phyloP scores from a whole-genome alignment of 2,888 invertebrate genomes.

The Tenodera sinensis region DNA sequence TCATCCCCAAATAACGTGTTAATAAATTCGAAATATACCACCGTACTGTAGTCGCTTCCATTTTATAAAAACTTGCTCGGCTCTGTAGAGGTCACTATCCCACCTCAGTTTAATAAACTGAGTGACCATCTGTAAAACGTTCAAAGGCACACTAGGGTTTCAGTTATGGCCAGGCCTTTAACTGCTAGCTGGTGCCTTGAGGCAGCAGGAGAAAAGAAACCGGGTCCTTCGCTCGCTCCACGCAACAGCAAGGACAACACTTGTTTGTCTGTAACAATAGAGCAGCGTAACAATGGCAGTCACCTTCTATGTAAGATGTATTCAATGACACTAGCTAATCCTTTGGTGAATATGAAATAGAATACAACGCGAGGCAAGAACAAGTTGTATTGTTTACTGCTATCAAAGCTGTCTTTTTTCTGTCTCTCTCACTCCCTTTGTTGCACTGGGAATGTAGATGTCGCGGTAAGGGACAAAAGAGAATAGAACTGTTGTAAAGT shows the following conservation, averaged over 20 bases:
- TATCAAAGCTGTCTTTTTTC: neutral
- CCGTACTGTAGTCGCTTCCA: too few relatives aligned
- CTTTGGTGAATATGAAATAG: conserved; percentile 10
- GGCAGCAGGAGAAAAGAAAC: neutral
- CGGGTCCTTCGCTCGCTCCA: neutral
- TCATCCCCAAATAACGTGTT: too few relatives aligned
- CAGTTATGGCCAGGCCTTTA: neutral
- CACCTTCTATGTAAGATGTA: conserved; percentile 9
- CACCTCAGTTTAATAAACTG: too few relatives aligned
- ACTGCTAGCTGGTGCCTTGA: neutral
- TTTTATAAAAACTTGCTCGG: too few relatives aligned
- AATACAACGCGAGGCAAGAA: neutral
- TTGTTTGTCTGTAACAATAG: neutral
- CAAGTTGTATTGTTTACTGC: neutral
- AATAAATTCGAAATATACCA: too few relatives aligned
- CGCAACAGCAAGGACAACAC: neutral
- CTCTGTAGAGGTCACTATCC: too few relatives aligned
- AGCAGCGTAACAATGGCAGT: neutral
- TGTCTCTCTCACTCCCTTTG: neutral
- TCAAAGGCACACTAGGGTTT: neutral
- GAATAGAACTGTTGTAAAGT: neutral
- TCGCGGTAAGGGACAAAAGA: neutral
- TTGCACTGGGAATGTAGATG: neutral
- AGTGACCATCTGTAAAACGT: too few relatives aligned
- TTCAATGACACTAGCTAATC: neutral